A percentile compares a stretch with the other conserved stretches of the same genome.
Evolutionary conservation across 2,797 vertebrate species (phyloP).

Genomic region (Urocyon cinereoargenteus): DNA sequence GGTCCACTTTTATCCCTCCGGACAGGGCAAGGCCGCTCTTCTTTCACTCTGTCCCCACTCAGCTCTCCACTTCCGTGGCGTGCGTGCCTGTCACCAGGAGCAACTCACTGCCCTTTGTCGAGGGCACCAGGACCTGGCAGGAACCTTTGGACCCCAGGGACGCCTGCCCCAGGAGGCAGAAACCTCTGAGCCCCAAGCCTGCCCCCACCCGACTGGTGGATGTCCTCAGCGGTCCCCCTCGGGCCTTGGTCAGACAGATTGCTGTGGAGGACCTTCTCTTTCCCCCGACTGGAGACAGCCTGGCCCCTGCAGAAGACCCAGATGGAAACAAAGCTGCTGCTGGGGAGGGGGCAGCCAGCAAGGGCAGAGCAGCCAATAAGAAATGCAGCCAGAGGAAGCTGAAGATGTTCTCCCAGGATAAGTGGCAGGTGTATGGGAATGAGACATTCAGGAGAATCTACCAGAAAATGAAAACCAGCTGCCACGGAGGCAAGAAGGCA

Average conservation of each 20-base stretch:
- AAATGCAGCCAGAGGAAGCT: slow-evolving; percentile 90
- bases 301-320: slow-evolving; percentile 84
- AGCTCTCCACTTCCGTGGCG: slow-evolving; percentile 89
- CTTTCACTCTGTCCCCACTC: slow-evolving; percentile 94
- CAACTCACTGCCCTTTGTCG: slow-evolving; percentile 94
- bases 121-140: slow-evolving; percentile 82
- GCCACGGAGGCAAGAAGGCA: slow-evolving; percentile 86
- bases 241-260: slow-evolving; percentile 94
- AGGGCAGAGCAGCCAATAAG: slow-evolving; percentile 86
- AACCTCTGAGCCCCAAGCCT: slow-evolving; percentile 85
- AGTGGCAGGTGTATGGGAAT: slow-evolving; percentile 97
- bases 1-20: slow-evolving; percentile 83
- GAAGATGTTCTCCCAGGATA: slow-evolving; percentile 96
- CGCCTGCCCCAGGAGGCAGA: slow-evolving; percentile 80
- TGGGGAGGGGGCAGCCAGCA: slow-evolving; percentile 82
- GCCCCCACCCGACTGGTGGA: slow-evolving; percentile 86
- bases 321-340: slow-evolving; percentile 84
- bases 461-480: slow-evolving; percentile 88
- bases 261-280: slow-evolving; percentile 94
- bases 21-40: slow-evolving; percentile 89
- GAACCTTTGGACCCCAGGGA: slow-evolving; percentile 84
- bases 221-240: slow-evolving; percentile 91
- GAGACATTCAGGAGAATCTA: slow-evolving; percentile 97
- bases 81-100: slow-evolving; percentile 93
- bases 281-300: slow-evolving; percentile 82